A percentile compares a stretch with the other conserved stretches of the same genome.
phyloP scores from a whole-genome alignment of 2,888 invertebrate species.

The Rhorus exstirpatorius region DNA sequence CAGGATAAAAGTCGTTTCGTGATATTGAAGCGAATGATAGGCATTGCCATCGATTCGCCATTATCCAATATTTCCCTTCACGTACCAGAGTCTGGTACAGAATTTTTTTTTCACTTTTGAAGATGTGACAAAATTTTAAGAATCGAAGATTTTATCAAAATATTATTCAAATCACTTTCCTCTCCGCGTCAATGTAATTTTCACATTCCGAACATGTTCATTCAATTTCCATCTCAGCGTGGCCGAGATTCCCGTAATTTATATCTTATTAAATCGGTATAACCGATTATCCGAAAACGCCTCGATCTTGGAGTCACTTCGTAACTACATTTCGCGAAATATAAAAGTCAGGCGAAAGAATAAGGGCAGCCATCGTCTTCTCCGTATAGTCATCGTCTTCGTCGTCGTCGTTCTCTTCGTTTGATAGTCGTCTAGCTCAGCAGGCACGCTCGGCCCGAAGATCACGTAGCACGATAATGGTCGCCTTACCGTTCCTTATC shows the following conservation, averaged over 20 bases:
- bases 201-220: not conserved
- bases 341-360: slow-evolving; percentile 72
- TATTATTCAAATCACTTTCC: slow-evolving; percentile 8
- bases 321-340: slow-evolving; percentile 68
- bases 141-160: not conserved
- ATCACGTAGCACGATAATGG: slow-evolving; percentile 85
- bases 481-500: slow-evolving; percentile 83
- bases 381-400: slow-evolving; percentile 53
- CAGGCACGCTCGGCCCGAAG: slow-evolving; percentile 77
- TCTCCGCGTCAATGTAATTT: not conserved
- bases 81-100: too few species aligned
- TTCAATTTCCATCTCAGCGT: slow-evolving; percentile 13
- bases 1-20: too few species aligned
- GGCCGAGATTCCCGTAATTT: slow-evolving; percentile 18
- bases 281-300: slow-evolving; percentile 42
- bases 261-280: slow-evolving; percentile 27
- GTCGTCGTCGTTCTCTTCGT: slow-evolving; percentile 46
- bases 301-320: slow-evolving; percentile 26
- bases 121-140: too few species aligned
- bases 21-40: too few species aligned
- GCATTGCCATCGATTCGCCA: too few species aligned
- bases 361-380: slow-evolving; percentile 25
- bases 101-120: too few species aligned
- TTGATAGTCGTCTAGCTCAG: slow-evolving; percentile 63
- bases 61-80: too few species aligned